Evolutionary conservation across 2,888 invertebrate genomes (phyloP).

Genomic region (Sepiola atlantica): DNA sequence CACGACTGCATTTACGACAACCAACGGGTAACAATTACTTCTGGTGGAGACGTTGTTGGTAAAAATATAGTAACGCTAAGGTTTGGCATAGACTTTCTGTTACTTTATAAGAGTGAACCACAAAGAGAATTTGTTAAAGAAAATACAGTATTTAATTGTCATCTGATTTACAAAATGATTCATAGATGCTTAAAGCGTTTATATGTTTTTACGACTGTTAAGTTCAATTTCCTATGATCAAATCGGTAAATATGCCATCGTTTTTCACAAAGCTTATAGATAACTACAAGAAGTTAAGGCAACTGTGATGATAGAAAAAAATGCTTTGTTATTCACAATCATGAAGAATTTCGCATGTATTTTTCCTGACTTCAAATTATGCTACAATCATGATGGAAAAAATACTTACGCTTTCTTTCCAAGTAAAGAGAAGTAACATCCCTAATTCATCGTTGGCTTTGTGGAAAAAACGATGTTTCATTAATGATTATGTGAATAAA

Average conservation of each 20-base stretch:
- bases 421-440: background rate
- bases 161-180: background rate
- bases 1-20: background rate
- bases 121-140: background rate
- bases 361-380: background rate
- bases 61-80: background rate
- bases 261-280: background rate
- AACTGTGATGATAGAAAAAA: background rate
- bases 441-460: background rate
- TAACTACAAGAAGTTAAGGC: background rate
- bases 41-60: background rate
- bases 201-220: background rate
- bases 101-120: background rate
- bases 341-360: background rate
- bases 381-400: background rate
- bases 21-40: background rate
- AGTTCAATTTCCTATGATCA: background rate
- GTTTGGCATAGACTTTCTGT: background rate
- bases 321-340: background rate
- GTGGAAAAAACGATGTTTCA: background rate
- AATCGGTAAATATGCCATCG: background rate
- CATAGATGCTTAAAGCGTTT: background rate
- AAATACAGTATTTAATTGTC: background rate
- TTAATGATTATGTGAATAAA: background rate
- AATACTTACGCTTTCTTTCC: background rate